Evolutionary conservation across 2,113 vertebrate species (phyloP), one percentile per base, ranked within the genome.

Genomic region (Xenopus laevis): DNA sequence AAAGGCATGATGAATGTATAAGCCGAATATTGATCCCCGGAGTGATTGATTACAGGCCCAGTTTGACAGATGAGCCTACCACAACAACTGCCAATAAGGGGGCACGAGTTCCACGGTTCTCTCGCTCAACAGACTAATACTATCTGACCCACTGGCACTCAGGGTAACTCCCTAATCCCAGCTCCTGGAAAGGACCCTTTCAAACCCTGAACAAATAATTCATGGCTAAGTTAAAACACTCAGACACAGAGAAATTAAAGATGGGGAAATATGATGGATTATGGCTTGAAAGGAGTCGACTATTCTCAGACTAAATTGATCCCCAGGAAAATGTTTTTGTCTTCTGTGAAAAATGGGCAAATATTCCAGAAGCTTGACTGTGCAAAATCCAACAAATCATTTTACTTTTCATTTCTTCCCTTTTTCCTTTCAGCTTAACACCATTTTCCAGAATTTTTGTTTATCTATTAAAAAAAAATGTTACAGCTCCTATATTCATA

Each of bases 291-390:
- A 92, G 92, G 90, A 92, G 93, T 87, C 89, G 95, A 96, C 96
- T 95, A 92, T 89, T n/a, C 85, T 65, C 82, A 87, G 88, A 88
- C 86, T 46, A 93, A 98, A 98, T 96, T 96, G 95, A 98, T 97
- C 94, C 95, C 91, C 90, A 84, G 82, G 93, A 95, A 98, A 98
- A 98, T 97, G 96, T 94, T 97, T 98, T 99, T 98, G 96, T 98
- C 95, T 96, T 94, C 90, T 90, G 86, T 98, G 97, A 99, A 96
- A 96, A 99, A 99, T 99, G 94, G 94, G 86, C 90, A 74, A 58
- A 87, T 91, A 91, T 91, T 91, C 88, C 86, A 11, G 91, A 86
- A 62, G 90, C 88, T 82, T 89, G 84, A 78, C 74, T 79, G 86
- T 76, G 83, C 86, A 83, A 87, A 86, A 89, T 89, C 84, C 90